These are phyloP conservation scores for Antheraea assamensis DNA, from an alignment of 2,888 invertebrate genomes.

Conservation along the genomic window DNA sequence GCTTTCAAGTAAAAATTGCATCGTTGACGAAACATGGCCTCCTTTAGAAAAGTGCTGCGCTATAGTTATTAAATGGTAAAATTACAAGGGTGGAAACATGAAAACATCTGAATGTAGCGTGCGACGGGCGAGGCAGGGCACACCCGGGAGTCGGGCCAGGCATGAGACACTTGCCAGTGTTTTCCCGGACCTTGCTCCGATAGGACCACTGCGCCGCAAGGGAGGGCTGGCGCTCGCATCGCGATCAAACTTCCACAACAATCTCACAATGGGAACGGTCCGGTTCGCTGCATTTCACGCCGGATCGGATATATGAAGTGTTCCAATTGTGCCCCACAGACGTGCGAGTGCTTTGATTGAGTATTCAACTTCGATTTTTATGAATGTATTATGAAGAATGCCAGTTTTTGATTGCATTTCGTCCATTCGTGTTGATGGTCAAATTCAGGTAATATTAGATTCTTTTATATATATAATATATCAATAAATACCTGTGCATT, in stretches of 20 bases:
- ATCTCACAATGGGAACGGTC: conserved; percentile 53
- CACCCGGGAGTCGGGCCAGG: conserved; percentile 35
- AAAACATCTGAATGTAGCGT: conserved; percentile 34
- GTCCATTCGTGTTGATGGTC: neutral
- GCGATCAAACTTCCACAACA: conserved; percentile 50
- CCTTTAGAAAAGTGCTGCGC: conserved; percentile 33
- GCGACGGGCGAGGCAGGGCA: conserved; percentile 42
- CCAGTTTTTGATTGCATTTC: neutral
- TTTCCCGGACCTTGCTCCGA: conserved; percentile 52
- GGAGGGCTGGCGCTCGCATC: conserved; percentile 24
- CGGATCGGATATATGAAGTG: conserved; percentile 60
- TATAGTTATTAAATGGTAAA: conserved; percentile 42
- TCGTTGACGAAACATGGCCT: conserved; percentile 19
- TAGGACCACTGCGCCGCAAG: conserved; percentile 30
- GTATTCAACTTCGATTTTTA: conserved; percentile 15
- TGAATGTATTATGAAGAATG: neutral
- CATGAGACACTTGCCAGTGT: conserved; percentile 41
- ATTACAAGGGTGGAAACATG: conserved; percentile 49
- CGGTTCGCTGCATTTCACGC: conserved; percentile 48
- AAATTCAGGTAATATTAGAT: neutral
- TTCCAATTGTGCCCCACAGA: conserved; percentile 30
- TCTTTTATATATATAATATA: neutral
- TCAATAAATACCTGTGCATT: neutral
- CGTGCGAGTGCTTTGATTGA: conserved; percentile 20
- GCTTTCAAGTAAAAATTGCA: conserved; percentile 3